A percentile compares a stretch with the other conserved stretches of the same genome.
Evolutionary conservation across 2,888 invertebrate genomes (phyloP).

Genomic region (Anorthoa munda): DNA sequence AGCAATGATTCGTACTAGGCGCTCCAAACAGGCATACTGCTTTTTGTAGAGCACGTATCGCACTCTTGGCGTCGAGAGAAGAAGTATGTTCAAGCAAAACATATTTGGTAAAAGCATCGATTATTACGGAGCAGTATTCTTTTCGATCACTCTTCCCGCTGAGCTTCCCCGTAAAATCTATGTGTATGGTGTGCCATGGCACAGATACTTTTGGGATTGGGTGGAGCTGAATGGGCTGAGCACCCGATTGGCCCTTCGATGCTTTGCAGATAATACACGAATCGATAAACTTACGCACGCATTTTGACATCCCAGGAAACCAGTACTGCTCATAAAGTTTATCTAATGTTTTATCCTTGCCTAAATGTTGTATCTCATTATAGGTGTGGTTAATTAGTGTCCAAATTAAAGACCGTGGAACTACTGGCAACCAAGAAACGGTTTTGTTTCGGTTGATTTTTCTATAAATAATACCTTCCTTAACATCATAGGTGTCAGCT

Average conservation of each 20-base stretch:
- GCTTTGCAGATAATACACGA: slow-evolving; percentile 29
- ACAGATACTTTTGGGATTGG: too few relatives aligned
- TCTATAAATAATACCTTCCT: slow-evolving; percentile 59
- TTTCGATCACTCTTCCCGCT: background rate
- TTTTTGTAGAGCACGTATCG: slow-evolving; percentile 43
- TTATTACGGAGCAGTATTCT: slow-evolving; percentile 52
- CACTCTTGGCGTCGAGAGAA: slow-evolving; percentile 41
- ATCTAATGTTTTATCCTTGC: slow-evolving; percentile 2
- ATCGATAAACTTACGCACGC: slow-evolving; percentile 18
- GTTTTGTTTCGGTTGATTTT: slow-evolving; percentile 58
- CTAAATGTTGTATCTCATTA: slow-evolving; percentile 11
- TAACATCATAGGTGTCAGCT: slow-evolving; percentile 62
- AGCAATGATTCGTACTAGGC: slow-evolving; percentile 54
- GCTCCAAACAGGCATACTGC: slow-evolving; percentile 63
- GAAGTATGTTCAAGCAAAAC: slow-evolving; percentile 53
- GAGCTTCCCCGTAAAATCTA: too few relatives aligned
- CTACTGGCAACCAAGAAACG: too few relatives aligned
- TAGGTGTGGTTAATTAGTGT: slow-evolving; percentile 43
- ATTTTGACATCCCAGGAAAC: slow-evolving; percentile 22
- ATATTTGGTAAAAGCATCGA: slow-evolving; percentile 66
- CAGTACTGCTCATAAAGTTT: slow-evolving; percentile 26
- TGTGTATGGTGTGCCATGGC: too few relatives aligned
- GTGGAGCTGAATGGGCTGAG: slow-evolving; percentile 12
- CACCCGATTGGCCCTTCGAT: slow-evolving; percentile 27
- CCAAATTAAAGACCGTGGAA: slow-evolving; percentile 36